Conservation (phyloP, 2,888 invertebrate species). For the Deilephila elpenor region DNA sequence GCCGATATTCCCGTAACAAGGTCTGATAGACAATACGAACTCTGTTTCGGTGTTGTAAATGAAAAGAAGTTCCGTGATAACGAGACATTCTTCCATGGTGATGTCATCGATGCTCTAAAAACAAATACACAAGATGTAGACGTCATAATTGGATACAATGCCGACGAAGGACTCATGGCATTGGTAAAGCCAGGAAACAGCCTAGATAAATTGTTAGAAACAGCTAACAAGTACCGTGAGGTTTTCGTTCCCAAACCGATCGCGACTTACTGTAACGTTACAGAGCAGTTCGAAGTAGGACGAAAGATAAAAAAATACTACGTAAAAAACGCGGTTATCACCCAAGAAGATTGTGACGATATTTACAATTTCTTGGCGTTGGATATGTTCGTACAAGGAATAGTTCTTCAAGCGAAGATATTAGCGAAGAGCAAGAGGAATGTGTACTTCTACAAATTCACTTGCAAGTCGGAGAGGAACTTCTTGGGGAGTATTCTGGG, state of each 20-base stretch:
- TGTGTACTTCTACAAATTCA: conserved; percentile 62
- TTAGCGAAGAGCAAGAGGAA: conserved; percentile 48
- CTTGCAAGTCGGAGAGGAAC: conserved; percentile 61
- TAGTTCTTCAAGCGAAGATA: conserved; percentile 51
- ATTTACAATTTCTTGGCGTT: conserved; percentile 47
- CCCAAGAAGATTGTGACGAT: conserved; percentile 46
- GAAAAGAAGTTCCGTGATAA: conserved; percentile 60
- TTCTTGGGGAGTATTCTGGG: conserved; percentile 46
- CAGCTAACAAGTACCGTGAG: conserved; percentile 55
- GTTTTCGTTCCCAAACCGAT: conserved; percentile 57
- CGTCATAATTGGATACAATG: conserved; percentile 88
- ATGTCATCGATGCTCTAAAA: conserved; percentile 62
- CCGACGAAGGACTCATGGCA: conserved; percentile 86
- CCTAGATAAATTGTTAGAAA: conserved; percentile 44
- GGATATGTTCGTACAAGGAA: conserved; percentile 51
- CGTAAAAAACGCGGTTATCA: conserved; percentile 47
- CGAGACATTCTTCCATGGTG: conserved; percentile 62
- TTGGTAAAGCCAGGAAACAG: conserved; percentile 33
- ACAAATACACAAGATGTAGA: conserved; percentile 83
- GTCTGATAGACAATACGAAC: conserved; percentile 44
- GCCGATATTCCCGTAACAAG: conserved; percentile 46
- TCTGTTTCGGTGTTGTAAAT: conserved; percentile 50
- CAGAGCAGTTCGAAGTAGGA: conserved; percentile 55
- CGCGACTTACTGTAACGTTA: conserved; percentile 46
- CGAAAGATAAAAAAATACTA: conserved; percentile 57